phyloP scores from a whole-genome alignment of 2,113 vertebrate species.

The Dicentrarchus labrax region DNA sequence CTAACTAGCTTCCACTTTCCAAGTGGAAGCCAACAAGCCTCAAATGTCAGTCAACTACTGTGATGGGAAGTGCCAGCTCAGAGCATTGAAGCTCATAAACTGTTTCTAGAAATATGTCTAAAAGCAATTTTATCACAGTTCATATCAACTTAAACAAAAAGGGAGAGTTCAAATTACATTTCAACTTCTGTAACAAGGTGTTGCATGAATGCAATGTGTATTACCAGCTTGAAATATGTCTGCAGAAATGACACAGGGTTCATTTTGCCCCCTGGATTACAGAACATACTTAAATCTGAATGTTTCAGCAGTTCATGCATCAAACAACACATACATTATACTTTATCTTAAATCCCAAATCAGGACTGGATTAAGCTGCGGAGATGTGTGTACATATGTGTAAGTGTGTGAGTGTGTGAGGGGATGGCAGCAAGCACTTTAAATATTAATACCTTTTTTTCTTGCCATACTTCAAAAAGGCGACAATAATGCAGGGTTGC shows the following conservation, averaged over 20 bases:
- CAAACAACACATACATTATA: constrained; percentile 40
- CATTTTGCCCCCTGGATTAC: constrained; percentile 22
- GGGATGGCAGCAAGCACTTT: constrained; percentile 80
- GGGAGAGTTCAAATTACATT: background rate
- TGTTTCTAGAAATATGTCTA: background rate
- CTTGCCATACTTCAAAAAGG: constrained; percentile 92
- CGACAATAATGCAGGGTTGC: constrained; percentile 90
- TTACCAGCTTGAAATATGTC: constrained; percentile 9
- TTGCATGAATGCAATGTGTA: background rate
- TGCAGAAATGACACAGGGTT: constrained; percentile 12
- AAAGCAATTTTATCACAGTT: background rate
- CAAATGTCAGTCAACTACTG: background rate
- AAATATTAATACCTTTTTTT: constrained; percentile 92
- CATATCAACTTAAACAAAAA: background rate
- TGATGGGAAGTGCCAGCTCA: background rate
- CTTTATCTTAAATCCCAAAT: constrained; percentile 67
- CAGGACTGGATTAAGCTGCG: constrained; percentile 77
- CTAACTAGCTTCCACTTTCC: background rate
- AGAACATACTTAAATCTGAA: constrained; percentile 32
- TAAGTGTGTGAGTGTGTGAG: constrained; percentile 36
- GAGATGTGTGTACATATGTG: constrained; percentile 41
- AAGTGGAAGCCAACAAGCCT: background rate
- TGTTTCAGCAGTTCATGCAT: constrained; percentile 52
- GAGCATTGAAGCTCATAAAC: background rate
- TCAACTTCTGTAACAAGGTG: background rate